phyloP scores from a whole-genome alignment of 2,113 vertebrate genomes.

The Sminthopsis crassicaudata region DNA sequence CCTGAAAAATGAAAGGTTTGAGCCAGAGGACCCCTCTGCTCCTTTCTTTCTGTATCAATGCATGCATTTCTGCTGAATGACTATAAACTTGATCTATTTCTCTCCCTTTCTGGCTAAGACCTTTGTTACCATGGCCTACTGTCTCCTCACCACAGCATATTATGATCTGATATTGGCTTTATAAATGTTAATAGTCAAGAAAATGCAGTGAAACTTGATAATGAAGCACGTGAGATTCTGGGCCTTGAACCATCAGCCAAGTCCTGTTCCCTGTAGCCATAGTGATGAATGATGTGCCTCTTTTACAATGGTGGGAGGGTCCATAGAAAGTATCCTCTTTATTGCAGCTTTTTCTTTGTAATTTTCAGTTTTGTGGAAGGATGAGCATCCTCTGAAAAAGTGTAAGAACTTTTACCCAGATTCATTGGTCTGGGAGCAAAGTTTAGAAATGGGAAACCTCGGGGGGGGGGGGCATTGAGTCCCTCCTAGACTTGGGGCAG shows the following conservation, averaged over 20 bases:
- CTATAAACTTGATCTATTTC: not conserved
- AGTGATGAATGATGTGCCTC: not conserved
- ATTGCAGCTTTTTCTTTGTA: not conserved
- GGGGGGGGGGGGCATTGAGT: too few relatives aligned
- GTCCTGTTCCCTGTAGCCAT: not conserved
- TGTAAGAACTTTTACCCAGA: not conserved
- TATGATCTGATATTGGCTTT: not conserved
- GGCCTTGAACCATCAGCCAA: not conserved
- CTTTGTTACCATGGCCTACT: not conserved
- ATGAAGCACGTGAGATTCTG: not conserved
- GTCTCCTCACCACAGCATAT: not conserved
- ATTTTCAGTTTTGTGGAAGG: not conserved
- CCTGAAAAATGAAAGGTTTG: not conserved
- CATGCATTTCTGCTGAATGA: not conserved
- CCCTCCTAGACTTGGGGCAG: too few relatives aligned
- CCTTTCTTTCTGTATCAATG: not conserved
- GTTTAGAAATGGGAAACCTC: not conserved
- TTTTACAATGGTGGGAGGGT: not conserved
- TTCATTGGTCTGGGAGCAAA: not conserved
- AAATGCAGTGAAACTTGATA: not conserved
- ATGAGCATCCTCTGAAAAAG: not conserved
- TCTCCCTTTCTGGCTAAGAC: not conserved
- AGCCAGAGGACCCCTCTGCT: not conserved
- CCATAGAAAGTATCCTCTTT: not conserved
- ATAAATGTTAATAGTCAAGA: not conserved